Evolutionary conservation across 2,888 invertebrate genomes (phyloP), one percentile per base, ranked within the genome.

Genomic region (Amphipyra berbera): DNA sequence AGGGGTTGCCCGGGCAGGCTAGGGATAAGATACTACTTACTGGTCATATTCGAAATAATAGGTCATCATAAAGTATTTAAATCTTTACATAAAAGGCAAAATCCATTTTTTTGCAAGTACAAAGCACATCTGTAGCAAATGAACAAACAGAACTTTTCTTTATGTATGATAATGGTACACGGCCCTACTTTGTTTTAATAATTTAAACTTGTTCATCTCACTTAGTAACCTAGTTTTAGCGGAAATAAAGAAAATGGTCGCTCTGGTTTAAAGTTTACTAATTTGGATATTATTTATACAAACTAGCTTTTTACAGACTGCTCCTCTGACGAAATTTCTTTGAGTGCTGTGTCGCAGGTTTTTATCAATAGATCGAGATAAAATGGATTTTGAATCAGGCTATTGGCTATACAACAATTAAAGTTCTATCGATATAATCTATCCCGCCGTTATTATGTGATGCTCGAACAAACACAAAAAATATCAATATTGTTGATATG

Each of bases 151-250:
- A 44, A 37, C 13, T 47, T 41, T 37, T 52, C 44, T 44, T 56
- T 47, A 37, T 44, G 42, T 48, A 48, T 48, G 42, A 52, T 53
- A 53, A 49, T 47, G 46, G 50, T 52, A 15, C 30, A 41, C 46
- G n/a, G 10, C 13, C 15, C 27, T 57, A 42, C 63, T 64, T 49
- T 38, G 14, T 52, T 55, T 47, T 30, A 47, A 50, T 55, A 40
- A 45, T 57, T 69, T 54, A 38, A 54, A 50, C 14, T 57, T 46
- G 40, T 63, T 58, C 45, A 42, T 57, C 40, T 54, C 35, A 35
- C 53, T 63, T 53, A 53, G 37, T 49, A 63, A 63, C 35, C 41
- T 27, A 49, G 33, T 69, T 69, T 69, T 44, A 35, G 50, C 6
- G 8, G n/a, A 41, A 35, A 12, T 41, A 10, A 57, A 54, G 45